Percentiles rank a stretch among this genome's conserved stretches.
phyloP scores from a whole-genome alignment of 1,140 invertebrate genomes.

The Drosophila pseudoobscura region DNA sequence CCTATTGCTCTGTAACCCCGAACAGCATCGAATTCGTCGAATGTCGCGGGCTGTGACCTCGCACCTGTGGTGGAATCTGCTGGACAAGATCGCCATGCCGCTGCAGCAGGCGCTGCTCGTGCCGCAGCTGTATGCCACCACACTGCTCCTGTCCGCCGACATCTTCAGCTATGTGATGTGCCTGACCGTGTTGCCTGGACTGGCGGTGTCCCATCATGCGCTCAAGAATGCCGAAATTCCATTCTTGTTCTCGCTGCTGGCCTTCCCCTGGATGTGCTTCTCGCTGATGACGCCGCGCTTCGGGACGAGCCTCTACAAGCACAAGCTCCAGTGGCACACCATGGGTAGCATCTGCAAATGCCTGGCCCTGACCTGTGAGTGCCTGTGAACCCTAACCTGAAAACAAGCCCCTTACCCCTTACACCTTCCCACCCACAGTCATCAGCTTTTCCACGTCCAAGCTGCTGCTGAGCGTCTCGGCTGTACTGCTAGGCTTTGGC shows the following conservation, averaged over 20 bases:
- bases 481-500: constrained; percentile 77
- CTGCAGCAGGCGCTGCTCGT: constrained; percentile 72
- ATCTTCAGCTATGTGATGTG: constrained; percentile 83
- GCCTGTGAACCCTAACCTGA: not conserved
- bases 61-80: constrained; percentile 71
- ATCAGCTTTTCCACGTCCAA: constrained; percentile 81
- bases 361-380: constrained; percentile 77
- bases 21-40: constrained; percentile 65
- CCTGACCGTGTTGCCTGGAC: constrained; percentile 72
- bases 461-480: constrained; percentile 75
- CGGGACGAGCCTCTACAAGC: constrained; percentile 71
- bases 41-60: constrained; percentile 71
- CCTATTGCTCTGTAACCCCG: not conserved
- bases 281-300: constrained; percentile 81
- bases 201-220: constrained; percentile 75
- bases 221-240: constrained; percentile 81
- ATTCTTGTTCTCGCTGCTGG: constrained; percentile 79
- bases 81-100: constrained; percentile 76
- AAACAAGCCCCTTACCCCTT: constrained; percentile 1
- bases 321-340: constrained; percentile 77
- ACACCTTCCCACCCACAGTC: constrained; percentile 37
- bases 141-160: constrained; percentile 74
- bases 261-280: constrained; percentile 83
- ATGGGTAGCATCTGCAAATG: constrained; percentile 76
- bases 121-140: constrained; percentile 76